Conservation (phyloP, 2,113 vertebrate species). For the Romanogobio albipinnatus region DNA sequence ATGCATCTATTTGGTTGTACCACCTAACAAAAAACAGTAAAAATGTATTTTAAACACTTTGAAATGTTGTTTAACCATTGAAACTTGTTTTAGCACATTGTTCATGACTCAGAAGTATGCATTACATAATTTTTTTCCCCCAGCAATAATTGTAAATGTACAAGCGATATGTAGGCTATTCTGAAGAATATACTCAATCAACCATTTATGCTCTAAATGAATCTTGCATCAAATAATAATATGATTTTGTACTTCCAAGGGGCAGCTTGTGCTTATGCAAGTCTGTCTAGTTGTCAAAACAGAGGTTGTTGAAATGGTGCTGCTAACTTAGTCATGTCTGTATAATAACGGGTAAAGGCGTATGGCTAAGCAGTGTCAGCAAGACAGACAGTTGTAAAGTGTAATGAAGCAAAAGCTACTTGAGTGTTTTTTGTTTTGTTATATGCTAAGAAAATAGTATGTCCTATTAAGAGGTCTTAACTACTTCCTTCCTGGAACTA, state of each 20-base stretch:
- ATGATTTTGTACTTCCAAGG: background rate
- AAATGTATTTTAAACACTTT: too few species aligned
- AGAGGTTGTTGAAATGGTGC: background rate
- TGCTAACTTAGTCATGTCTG: background rate
- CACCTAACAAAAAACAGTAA: too few species aligned
- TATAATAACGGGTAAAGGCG: background rate
- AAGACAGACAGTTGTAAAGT: background rate
- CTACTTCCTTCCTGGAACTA: too few species aligned
- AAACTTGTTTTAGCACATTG: too few species aligned
- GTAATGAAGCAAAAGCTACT: background rate
- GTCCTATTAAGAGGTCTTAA: background rate
- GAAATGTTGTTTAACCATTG: too few species aligned
- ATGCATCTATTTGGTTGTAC: too few species aligned
- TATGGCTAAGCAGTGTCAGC: background rate
- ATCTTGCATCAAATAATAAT: background rate
- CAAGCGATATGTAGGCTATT: too few species aligned
- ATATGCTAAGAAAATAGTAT: background rate
- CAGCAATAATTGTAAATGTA: background rate
- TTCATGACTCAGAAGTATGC: too few species aligned
- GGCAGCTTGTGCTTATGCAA: background rate
- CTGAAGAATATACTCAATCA: background rate
- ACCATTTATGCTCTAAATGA: background rate
- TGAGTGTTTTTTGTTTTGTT: background rate
- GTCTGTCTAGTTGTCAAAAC: slow-evolving; percentile 1
- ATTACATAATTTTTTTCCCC: too few species aligned